Conservation (phyloP, 2,113 vertebrate genomes). For the Phyllostomus hastatus region DNA sequence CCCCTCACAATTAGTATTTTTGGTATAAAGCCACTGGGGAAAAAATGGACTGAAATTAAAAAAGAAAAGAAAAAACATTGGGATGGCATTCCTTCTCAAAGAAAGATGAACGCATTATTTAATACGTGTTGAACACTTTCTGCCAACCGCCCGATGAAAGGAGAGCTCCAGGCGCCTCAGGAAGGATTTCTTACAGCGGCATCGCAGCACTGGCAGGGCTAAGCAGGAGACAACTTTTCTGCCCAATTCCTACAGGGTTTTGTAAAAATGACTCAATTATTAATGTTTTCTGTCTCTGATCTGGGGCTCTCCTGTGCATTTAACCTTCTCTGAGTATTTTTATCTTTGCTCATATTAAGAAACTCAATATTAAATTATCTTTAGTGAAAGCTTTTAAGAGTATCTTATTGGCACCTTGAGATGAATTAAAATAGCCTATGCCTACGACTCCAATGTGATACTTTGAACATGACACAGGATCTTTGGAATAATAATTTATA, state of each 20-base stretch:
- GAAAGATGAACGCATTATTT: slow-evolving; percentile 18
- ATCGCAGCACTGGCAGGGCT: background rate
- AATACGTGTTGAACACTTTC: background rate
- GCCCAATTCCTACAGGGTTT: background rate
- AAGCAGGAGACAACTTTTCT: background rate
- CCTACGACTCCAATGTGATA: background rate
- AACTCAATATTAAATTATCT: background rate
- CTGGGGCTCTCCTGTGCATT: background rate
- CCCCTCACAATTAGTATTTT: background rate
- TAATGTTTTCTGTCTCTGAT: slow-evolving; percentile 20
- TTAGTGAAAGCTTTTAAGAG: slow-evolving; percentile 4
- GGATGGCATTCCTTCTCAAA: slow-evolving; percentile 42
- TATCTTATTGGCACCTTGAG: slow-evolving; percentile 31
- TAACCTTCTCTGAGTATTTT: slow-evolving; percentile 31
- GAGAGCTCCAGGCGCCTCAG: background rate
- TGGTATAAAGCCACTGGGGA: background rate
- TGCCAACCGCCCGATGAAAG: slow-evolving; percentile 16
- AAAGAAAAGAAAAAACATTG: background rate
- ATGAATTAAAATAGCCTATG: background rate
- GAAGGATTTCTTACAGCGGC: background rate
- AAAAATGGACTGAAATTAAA: slow-evolving; percentile 30
- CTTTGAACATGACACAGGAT: background rate
- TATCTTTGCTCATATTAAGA: slow-evolving; percentile 30
- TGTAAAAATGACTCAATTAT: slow-evolving; percentile 8
- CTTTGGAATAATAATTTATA: slow-evolving; percentile 45